Percentiles rank a stretch among this genome's conserved stretches.
phyloP scores from a whole-genome alignment of 2,113 vertebrate genomes.

The Brachyhypopomus occidentalis region DNA sequence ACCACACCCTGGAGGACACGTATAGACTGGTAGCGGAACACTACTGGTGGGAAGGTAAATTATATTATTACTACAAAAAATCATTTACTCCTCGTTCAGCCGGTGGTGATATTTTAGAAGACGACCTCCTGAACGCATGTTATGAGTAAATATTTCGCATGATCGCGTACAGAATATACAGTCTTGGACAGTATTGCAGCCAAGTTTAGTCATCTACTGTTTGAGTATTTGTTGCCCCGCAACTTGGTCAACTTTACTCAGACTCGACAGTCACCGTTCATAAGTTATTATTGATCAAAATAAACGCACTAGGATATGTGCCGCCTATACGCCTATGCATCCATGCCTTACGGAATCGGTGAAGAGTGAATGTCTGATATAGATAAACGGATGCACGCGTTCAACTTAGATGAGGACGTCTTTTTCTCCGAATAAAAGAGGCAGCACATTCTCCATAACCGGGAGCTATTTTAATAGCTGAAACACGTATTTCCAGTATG shows the following conservation, averaged over 20 bases:
- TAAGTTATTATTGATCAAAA: background rate
- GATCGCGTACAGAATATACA: background rate
- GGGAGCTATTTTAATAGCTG: background rate
- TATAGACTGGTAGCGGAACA: constrained; percentile 80
- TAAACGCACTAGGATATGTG: background rate
- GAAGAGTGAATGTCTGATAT: constrained; percentile 10
- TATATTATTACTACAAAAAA: constrained; percentile 1
- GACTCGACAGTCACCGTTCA: background rate
- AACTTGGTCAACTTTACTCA: background rate
- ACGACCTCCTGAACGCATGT: background rate
- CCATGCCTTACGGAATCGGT: background rate
- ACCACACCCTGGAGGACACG: constrained; percentile 79
- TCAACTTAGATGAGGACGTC: background rate
- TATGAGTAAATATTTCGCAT: background rate
- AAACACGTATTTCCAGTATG: background rate
- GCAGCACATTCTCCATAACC: background rate
- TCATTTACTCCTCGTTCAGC: background rate
- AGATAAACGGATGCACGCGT: background rate
- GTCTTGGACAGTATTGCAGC: background rate
- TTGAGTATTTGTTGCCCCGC: background rate
- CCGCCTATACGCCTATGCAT: no score
- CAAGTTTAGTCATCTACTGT: background rate
- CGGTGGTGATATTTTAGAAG: background rate
- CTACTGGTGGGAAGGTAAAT: constrained; percentile 83
- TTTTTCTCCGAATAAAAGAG: background rate